Percentiles rank a stretch among this genome's conserved stretches.
Evolutionary conservation across 2,797 vertebrate genomes (phyloP).

Genomic region (Morus bassanus): DNA sequence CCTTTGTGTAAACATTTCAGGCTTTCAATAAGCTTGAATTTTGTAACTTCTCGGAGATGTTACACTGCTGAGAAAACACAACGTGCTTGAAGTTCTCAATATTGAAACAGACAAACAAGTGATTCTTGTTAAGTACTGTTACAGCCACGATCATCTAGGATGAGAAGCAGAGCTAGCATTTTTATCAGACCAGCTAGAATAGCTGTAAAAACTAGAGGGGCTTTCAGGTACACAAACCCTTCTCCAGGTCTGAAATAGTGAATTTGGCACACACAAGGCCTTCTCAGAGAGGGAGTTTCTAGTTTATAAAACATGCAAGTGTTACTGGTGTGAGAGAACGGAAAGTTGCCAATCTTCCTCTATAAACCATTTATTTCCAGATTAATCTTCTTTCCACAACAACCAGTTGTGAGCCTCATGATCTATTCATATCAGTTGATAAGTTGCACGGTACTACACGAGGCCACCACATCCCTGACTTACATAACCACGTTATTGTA

Average conservation of each 20-base stretch:
- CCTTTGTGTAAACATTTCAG: background rate
- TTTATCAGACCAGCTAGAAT: background rate
- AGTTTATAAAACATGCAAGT: background rate
- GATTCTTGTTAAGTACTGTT: background rate
- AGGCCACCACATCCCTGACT: background rate
- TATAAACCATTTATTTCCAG: background rate
- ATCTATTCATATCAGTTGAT: background rate
- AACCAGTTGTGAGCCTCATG: background rate
- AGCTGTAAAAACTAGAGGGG: background rate
- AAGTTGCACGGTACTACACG: background rate
- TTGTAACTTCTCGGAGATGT: background rate
- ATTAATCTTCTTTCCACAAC: background rate
- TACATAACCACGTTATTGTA: background rate
- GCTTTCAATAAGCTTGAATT: background rate
- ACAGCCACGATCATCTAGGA: background rate
- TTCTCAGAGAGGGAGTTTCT: background rate
- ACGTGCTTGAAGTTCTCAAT: background rate
- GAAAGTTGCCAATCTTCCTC: background rate
- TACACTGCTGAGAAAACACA: background rate
- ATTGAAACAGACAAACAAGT: background rate
- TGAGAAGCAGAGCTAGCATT: background rate
- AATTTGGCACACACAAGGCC: background rate
- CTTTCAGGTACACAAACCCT: background rate
- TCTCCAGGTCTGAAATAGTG: background rate
- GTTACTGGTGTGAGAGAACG: background rate